These are phyloP conservation scores for Hyposoter dolosus DNA, from an alignment of 2,888 invertebrate species.

Conservation along the genomic window DNA sequence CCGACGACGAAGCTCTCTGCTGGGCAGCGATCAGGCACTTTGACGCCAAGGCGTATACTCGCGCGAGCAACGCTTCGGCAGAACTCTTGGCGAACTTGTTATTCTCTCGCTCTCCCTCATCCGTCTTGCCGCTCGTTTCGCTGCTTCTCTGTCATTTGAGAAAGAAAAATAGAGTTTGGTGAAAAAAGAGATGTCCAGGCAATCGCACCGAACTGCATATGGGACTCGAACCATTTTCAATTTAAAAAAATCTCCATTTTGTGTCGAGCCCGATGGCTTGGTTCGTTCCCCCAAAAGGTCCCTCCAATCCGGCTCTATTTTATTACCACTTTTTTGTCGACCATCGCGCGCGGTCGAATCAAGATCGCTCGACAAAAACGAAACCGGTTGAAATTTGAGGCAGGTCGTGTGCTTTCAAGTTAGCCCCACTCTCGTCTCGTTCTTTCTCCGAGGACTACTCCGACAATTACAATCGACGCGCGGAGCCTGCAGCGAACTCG, in stretches of 20 bases:
- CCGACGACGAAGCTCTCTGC: slow-evolving; percentile 37
- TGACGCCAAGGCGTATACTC: slow-evolving; percentile 59
- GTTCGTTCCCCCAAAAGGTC: slow-evolving; percentile 17
- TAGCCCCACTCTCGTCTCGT: slow-evolving; percentile 44
- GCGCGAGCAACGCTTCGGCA: slow-evolving; percentile 41
- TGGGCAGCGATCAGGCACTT: slow-evolving; percentile 55
- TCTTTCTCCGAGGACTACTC: slow-evolving; percentile 5
- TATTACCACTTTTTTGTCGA: slow-evolving; percentile 36
- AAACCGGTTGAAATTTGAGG: slow-evolving; percentile 67
- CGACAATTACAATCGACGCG: slow-evolving; percentile 60
- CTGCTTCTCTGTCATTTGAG: slow-evolving; percentile 38
- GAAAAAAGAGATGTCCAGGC: slow-evolving; percentile 38
- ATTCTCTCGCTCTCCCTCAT: not conserved
- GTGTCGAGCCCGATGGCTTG: slow-evolving; percentile 23
- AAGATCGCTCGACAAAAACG: slow-evolving; percentile 16
- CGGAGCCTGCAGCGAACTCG: slow-evolving; percentile 11
- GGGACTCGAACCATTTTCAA: slow-evolving; percentile 66
- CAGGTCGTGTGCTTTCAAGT: slow-evolving; percentile 62
- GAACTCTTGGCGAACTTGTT: slow-evolving; percentile 13
- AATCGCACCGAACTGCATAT: slow-evolving; percentile 66
- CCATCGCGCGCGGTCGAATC: slow-evolving; percentile 48
- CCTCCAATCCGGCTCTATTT: slow-evolving; percentile 47
- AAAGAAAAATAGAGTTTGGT: slow-evolving; percentile 28
- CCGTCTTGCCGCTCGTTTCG: slow-evolving; percentile 6
- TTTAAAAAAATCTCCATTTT: slow-evolving; percentile 64